Conservation (phyloP, 2,113 vertebrate species). For the Rousettus leschenaultii region DNA sequence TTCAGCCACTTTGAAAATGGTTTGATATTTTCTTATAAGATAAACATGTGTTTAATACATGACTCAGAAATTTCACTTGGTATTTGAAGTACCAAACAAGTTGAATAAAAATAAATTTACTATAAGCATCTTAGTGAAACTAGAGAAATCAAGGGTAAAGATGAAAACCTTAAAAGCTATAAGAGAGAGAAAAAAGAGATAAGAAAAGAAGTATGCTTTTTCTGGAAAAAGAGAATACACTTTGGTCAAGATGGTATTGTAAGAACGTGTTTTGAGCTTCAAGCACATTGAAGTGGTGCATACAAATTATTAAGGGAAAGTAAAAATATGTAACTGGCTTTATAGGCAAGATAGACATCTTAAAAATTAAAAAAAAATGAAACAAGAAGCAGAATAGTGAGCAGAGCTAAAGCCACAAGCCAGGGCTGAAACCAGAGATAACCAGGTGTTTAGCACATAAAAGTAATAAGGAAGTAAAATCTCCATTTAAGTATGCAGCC, state of each 20-base stretch:
- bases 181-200: not conserved
- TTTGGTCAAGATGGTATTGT: not conserved
- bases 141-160: not conserved
- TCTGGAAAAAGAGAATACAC: not conserved
- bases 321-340: not conserved
- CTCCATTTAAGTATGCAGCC: not conserved
- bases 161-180: not conserved
- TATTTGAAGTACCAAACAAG: constrained; percentile 6
- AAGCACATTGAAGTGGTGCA: not conserved
- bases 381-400: not conserved
- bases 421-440: not conserved
- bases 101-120: constrained; percentile 22
- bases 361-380: not conserved
- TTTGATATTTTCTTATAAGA: not conserved
- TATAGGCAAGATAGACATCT: not conserved
- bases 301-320: not conserved
- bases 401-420: not conserved
- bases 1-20: not conserved
- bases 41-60: not conserved
- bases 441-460: not conserved
- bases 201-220: not conserved
- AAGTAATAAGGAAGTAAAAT: not conserved
- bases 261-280: not conserved
- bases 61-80: not conserved
- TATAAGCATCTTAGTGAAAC: constrained; percentile 11